These are phyloP conservation scores for Coecobrya sp. DNA, from an alignment of 2,888 invertebrate genomes.

Conservation along the genomic window DNA sequence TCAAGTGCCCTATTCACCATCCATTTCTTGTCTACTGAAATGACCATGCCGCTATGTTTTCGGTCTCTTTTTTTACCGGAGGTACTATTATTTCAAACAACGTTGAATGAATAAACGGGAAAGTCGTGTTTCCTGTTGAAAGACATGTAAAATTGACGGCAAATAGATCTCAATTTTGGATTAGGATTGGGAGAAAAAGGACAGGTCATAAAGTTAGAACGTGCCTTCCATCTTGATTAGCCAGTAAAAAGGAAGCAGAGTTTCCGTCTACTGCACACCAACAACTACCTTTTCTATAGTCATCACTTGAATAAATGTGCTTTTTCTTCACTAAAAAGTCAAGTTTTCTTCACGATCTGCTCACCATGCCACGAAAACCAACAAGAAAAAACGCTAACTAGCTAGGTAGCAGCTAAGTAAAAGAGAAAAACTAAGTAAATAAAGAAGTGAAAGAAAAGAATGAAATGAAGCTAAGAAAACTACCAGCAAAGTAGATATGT, in stretches of 20 bases:
- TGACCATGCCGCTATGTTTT: conserved; percentile 35
- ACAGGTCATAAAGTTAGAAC: conserved; percentile 85
- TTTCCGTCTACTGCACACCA: conserved; percentile 4
- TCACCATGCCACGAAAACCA: conserved; percentile 46
- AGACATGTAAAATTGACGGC: conserved; percentile 83
- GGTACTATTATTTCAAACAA: conserved; percentile 51
- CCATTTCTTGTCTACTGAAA: conserved; percentile 63
- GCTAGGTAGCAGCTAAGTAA: conserved; percentile 56
- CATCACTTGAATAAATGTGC: conserved; percentile 47
- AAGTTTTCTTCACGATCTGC: conserved; percentile 31
- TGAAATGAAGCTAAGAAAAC: conserved; percentile 58
- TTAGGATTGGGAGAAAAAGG: conserved; percentile 83
- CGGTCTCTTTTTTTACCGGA: neutral
- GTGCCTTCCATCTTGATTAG: conserved; percentile 83
- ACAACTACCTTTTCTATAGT: neutral
- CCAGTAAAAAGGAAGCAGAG: conserved; percentile 65
- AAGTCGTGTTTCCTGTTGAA: conserved; percentile 77
- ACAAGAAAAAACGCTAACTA: conserved; percentile 58
- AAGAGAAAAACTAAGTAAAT: conserved; percentile 65
- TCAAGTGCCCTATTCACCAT: conserved; percentile 72
- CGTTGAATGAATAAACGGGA: conserved; percentile 70
- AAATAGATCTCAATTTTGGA: conserved; percentile 86
- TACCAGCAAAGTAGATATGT: conserved; percentile 25
- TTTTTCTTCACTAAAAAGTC: conserved; percentile 50
- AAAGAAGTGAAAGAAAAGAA: conserved; percentile 64